Percentiles rank a stretch among this genome's conserved stretches.
phyloP scores from a whole-genome alignment of 1,140 invertebrate species.

The Spodoptera litura region DNA sequence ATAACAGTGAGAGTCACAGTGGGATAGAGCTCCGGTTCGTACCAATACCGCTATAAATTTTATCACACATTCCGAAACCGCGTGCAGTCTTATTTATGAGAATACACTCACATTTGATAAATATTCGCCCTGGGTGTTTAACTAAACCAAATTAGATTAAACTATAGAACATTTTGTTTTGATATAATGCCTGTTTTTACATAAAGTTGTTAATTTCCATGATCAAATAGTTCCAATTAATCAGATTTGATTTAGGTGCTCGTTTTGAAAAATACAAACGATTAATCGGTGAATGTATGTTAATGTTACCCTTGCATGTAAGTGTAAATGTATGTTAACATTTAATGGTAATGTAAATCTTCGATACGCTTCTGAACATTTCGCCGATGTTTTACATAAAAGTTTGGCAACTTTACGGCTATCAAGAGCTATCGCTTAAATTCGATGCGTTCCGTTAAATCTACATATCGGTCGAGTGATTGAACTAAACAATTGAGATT shows the following conservation, averaged over 20 bases:
- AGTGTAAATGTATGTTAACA: slow-evolving; percentile 22
- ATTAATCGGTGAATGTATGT: background rate
- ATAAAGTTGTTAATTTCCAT: slow-evolving; percentile 8
- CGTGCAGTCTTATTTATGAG: slow-evolving; percentile 76
- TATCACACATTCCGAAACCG: slow-evolving; percentile 67
- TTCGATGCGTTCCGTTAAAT: slow-evolving; percentile 48
- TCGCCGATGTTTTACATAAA: slow-evolving; percentile 36
- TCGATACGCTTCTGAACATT: slow-evolving; percentile 24
- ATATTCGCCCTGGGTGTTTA: slow-evolving; percentile 63
- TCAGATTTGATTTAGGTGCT: background rate
- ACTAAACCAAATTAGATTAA: slow-evolving; percentile 71
- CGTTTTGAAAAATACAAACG: background rate
- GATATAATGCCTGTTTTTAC: slow-evolving; percentile 33
- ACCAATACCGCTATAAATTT: slow-evolving; percentile 76
- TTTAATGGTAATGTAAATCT: slow-evolving; percentile 10
- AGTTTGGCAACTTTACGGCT: slow-evolving; percentile 28
- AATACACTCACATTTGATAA: slow-evolving; percentile 65
- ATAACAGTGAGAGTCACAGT: slow-evolving; percentile 64
- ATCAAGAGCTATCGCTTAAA: slow-evolving; percentile 48
- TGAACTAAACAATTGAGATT: slow-evolving; percentile 68
- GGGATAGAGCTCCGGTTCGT: slow-evolving; percentile 74
- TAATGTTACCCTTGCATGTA: background rate
- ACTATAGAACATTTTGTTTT: slow-evolving; percentile 13
- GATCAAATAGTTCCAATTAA: slow-evolving; percentile 17
- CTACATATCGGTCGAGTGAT: slow-evolving; percentile 57